Conservation (phyloP, 2,888 invertebrate species). For the Seladonia tumulorum region DNA sequence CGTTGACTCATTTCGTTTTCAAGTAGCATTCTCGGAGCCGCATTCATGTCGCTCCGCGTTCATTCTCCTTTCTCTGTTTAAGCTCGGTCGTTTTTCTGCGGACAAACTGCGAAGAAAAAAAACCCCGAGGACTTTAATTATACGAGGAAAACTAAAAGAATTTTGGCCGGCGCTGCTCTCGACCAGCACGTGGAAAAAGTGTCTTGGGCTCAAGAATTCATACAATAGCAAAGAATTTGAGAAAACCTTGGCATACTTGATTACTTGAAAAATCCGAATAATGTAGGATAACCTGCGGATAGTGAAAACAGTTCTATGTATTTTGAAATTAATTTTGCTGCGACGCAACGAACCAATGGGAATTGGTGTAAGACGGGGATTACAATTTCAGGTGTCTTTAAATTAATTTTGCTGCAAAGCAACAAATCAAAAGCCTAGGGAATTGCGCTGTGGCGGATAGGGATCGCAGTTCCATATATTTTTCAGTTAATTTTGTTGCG, state of each 20-base stretch:
- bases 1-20: neutral
- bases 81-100: constrained; percentile 4
- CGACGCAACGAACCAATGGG: no score
- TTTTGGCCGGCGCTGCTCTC: neutral
- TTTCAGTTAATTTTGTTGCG: neutral
- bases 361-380: no score
- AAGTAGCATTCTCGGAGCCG: neutral
- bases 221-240: neutral
- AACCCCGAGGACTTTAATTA: neutral
- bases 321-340: no score
- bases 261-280: neutral
- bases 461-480: neutral
- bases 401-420: neutral
- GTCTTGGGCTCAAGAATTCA: neutral
- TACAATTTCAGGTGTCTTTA: neutral
- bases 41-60: neutral
- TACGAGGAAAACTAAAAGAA: neutral
- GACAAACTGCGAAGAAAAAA: neutral
- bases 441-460: neutral
- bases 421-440: neutral
- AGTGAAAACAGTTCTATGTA: no score
- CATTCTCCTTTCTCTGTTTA: neutral
- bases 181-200: neutral
- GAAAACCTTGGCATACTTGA: neutral
- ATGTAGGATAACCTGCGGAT: no score